Base-by-base conservation (phyloP, 2,888 invertebrate genomes). In the Thera britannica region DNA sequence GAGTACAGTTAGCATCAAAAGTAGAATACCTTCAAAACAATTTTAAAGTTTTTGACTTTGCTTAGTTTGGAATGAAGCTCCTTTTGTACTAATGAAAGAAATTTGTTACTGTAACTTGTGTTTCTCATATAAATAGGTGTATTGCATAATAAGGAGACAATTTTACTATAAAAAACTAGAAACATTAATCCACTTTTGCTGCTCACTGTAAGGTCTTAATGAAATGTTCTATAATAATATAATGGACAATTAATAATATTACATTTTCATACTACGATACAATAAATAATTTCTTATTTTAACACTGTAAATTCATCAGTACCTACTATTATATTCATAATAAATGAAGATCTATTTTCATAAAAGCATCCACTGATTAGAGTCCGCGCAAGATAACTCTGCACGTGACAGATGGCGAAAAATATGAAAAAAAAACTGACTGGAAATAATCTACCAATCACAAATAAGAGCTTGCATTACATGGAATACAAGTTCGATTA, bases 261-360 rank as follows among this genome's bases (percentile, higher is more conserved):
- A 71, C 65, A 67, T 59, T 65, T 23, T 58, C 44, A 67, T 77
- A 70, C 58, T 78, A 76, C 76, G 71, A 74, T 78, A 79, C 69
- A 79, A 80, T 80, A 82, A 82, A 82, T 80, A 78, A 73, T 75
- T 78, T 70, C 49, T 60, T 73, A 65, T 58, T 58, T 9, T 65
- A 70, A 56, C 3, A 63, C 64, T 54, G 62, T 72, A 72, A 74
- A 75, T 72, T 74, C 70, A 72, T 72, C 66, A 65, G 62, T 69
- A 70, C n/a, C n/a, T 44, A 44, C 36, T 12, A 55, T 54, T 65
- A 64, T 58, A 56, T 61, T 68, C 56, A 63, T 52, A 59, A 57
- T 65, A 60, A 67, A 51, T 66, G 62, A 70, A 72, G 46, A 70
- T 62, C 49, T 68, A 65, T 67, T 48, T 57, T 52, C 34, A 49